Base-by-base conservation (phyloP, 2,113 vertebrate genomes). In the Pomatorhinus ruficollis region DNA sequence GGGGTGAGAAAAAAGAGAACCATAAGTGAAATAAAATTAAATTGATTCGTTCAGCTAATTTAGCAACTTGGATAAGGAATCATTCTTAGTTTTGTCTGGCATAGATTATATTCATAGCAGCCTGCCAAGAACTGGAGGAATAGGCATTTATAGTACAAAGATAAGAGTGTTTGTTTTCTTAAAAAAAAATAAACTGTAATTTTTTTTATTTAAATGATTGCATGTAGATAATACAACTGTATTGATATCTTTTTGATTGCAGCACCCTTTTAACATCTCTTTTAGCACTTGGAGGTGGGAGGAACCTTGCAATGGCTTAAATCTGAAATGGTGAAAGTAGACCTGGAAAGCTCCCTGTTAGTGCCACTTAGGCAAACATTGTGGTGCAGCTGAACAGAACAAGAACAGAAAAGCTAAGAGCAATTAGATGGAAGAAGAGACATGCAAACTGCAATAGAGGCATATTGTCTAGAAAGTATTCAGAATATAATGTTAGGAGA, bases 201-300 rank as follows among this genome's bases (percentile, higher is more conserved):
- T 59, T 65, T 81, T 91, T 91, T 50, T 7, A 47, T 79, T 69
- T 53, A 57, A 64, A 57, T 39, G 11, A 16, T 33, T 78, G 8
- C 35, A 28, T 0, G 0, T 44, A n/a, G n/a, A 12, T 49, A n/a
- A 31, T 64, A 56, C 15, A 79, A 61, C 18, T 60, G 2, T 18
- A 24, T 13, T 37, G 21, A 11, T 56, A 23, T 84, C 21, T 84
- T 35, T 75, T 35, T 75, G 52, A 63, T 10, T 59, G 25, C 37
- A 72, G 40, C 27, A 64, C 2, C 12, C 2, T 91, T 81, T 89
- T 60, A 78, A 83, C 19, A 59, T 63, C 15, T 6, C 8, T 64
- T 64, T 78, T 78, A 42, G n/a, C 5, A 47, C 50, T 39, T 87
- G 16, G 20, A 74, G 37, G 13, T 68, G 23, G n/a, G 3, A 77